Base-by-base conservation (phyloP, 2,888 invertebrate species). In the Penaeus monodon region DNA sequence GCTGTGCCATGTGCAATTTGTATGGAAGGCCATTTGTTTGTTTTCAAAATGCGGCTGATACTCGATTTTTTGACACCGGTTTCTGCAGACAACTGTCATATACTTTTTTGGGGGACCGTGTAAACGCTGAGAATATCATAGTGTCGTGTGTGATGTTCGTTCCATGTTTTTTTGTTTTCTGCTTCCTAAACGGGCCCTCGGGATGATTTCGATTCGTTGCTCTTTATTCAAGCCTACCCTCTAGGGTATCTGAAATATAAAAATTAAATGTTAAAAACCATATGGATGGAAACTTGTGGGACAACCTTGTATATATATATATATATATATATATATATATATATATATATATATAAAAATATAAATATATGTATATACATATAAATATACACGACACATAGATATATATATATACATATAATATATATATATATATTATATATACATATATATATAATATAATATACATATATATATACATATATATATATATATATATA, bases 271-370 rank as follows among this genome's bases (percentile, higher is more conserved):
- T 24, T 70, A 70, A 29, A 22, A 29, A 70, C 2, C 22, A 70
- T 70, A 70, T 70, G 22, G n/a, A 70, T 70, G 4, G 14, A 70
- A 20, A 70, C 22, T 20, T 70, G n/a, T 70, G 22, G 24, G 17
- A n/a, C 24, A 8, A 8, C 17, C 24, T 66, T 68, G 22, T 68
- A 68, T 22, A 68, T 68, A 68, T 68, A 68, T 20, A 68, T 68
- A 68, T 68, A 68, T 68, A 22, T 68, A 68, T 68, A 68, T 22
- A 68, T 68, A 68, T 68, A 68, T 68, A 68, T 20, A 68, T 68
- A 68, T 68, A 68, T 68, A 22, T 68, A 68, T 68, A 68, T 22
- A 68, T 68, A 68, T 68, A 68, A 4, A 49, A 6, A 49, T 49
- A 49, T 49, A 49, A 4, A 12, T 49, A 49, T 49, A 49, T 12